Evolutionary conservation across 2,888 invertebrate species (phyloP).

Genomic region (Oxystoma pomonae): DNA sequence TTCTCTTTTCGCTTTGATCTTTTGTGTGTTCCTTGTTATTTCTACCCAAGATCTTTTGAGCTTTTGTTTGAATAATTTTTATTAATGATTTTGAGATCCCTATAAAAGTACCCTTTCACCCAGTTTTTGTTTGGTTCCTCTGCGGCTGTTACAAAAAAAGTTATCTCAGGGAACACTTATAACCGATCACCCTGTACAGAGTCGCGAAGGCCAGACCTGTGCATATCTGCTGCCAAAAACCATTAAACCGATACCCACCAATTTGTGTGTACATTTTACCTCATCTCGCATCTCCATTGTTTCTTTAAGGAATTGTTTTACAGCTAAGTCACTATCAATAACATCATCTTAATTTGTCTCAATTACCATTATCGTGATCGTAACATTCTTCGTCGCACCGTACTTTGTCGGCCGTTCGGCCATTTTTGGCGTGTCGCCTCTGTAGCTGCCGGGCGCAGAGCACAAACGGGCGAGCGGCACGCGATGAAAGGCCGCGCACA

Average conservation of each 20-base stretch:
- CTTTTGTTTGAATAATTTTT: too few relatives aligned
- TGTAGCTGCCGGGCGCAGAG: slow-evolving; percentile 6
- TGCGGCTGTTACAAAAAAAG: too few relatives aligned
- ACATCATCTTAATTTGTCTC: not conserved
- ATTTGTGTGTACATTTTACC: not conserved
- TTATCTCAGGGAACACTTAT: too few relatives aligned
- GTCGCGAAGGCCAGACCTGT: too few relatives aligned
- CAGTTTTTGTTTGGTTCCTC: too few relatives aligned
- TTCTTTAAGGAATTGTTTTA: not conserved
- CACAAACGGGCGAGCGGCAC: slow-evolving; percentile 19
- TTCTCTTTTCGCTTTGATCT: too few relatives aligned
- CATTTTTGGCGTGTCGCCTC: not conserved
- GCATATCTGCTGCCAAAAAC: too few relatives aligned
- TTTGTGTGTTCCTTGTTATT: too few relatives aligned
- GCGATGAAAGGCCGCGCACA: slow-evolving; percentile 22
- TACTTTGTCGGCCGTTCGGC: not conserved
- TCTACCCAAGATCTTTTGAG: too few relatives aligned
- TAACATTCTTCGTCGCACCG: not conserved
- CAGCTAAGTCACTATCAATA: not conserved
- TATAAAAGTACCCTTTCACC: too few relatives aligned
- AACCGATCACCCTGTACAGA: too few relatives aligned
- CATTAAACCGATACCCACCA: not conserved
- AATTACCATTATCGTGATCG: not conserved
- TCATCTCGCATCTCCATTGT: not conserved
- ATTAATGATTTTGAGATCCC: too few relatives aligned